These are phyloP conservation scores for Dinomys branickii DNA, from an alignment of 2,113 vertebrate genomes.

Conservation along the genomic window DNA sequence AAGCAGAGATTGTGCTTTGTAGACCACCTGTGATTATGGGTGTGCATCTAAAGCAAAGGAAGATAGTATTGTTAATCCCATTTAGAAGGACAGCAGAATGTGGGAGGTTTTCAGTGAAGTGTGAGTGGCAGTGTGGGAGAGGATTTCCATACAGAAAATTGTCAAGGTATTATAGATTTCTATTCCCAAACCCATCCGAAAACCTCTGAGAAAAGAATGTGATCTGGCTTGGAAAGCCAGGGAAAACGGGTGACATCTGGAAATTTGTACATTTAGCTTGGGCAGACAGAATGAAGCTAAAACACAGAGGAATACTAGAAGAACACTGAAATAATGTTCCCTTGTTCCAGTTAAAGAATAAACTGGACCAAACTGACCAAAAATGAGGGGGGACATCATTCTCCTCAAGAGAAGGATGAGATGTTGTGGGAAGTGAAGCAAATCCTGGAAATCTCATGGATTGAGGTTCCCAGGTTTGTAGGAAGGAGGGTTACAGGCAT, in stretches of 20 bases:
- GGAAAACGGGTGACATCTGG: not conserved
- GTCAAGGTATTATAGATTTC: not conserved
- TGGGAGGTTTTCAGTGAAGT: not conserved
- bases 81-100: not conserved
- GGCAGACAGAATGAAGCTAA: not conserved
- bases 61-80: not conserved
- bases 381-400: not conserved
- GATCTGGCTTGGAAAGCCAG: not conserved
- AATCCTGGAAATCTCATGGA: not conserved
- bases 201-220: not conserved
- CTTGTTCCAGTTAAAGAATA: not conserved
- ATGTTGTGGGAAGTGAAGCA: not conserved
- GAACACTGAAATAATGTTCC: not conserved
- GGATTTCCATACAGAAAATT: not conserved
- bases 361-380: not conserved
- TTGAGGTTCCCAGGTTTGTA: not conserved
- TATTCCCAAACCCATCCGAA: not conserved
- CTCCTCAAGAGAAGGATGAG: not conserved
- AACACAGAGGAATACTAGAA: not conserved
- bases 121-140: not conserved
- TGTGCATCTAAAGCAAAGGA: constrained; percentile 36
- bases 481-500: not conserved
- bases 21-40: not conserved
- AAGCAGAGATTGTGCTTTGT: rapidly evolving
- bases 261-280: not conserved